phyloP scores from a whole-genome alignment of 92 coral and sea anemone genomes.

The Zoanthus sociatus region DNA sequence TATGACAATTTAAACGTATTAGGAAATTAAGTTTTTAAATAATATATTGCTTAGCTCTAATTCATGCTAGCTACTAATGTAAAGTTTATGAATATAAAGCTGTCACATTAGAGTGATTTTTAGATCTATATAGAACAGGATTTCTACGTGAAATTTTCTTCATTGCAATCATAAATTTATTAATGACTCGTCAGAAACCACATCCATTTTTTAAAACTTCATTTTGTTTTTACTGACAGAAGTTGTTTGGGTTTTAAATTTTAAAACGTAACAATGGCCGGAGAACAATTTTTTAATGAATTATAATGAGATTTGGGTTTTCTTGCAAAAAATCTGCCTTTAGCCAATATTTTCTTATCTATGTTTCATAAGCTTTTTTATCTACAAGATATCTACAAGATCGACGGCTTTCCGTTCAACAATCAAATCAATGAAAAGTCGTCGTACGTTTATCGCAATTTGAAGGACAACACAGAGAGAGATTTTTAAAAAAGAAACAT shows the following conservation, averaged over 20 bases:
- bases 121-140: background rate
- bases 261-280: background rate
- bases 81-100: background rate
- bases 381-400: no score
- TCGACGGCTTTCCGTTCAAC: background rate
- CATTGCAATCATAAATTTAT: background rate
- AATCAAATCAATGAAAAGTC: background rate
- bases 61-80: background rate
- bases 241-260: no score
- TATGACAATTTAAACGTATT: background rate
- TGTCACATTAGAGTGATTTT: background rate
- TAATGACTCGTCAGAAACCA: background rate
- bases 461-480: background rate
- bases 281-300: background rate
- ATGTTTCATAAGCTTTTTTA: no score
- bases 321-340: background rate
- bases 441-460: background rate
- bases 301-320: background rate
- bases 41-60: background rate
- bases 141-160: background rate
- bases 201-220: background rate
- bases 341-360: conserved; percentile 26
- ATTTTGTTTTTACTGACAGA: background rate
- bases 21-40: background rate
- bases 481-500: background rate